phyloP scores from a whole-genome alignment of 2,797 vertebrate genomes.

The Phrynocephalus vlangalii region DNA sequence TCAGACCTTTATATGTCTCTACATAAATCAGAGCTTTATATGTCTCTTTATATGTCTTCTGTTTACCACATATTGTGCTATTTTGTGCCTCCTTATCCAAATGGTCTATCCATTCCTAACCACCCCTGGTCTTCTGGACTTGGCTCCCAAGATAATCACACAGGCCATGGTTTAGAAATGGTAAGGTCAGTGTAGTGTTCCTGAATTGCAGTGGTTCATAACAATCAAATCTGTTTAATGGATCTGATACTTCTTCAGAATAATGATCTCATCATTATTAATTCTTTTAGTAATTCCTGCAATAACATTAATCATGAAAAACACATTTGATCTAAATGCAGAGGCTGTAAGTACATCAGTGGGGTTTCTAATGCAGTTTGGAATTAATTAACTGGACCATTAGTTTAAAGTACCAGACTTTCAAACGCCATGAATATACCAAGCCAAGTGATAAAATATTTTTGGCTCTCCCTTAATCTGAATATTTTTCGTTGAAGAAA shows the following conservation, averaged over 20 bases:
- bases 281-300: conserved; percentile 35
- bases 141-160: not conserved
- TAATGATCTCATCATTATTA: conserved; percentile 18
- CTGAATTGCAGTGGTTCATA: not conserved
- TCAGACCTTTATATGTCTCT: not conserved
- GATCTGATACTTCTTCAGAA: conserved; percentile 38
- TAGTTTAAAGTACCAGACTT: conserved; percentile 41
- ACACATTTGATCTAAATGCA: conserved; percentile 18
- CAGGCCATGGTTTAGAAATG: not conserved
- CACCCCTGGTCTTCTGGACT: not conserved
- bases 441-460: conserved; percentile 7
- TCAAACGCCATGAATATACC: conserved; percentile 9
- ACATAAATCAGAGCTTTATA: not conserved
- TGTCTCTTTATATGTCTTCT: no score
- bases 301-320: conserved; percentile 24
- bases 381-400: conserved; percentile 42
- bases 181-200: conserved; percentile 12
- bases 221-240: conserved; percentile 25
- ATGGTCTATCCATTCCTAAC: not conserved
- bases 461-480: not conserved
- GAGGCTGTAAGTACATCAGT: conserved; percentile 18
- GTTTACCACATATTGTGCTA: not conserved
- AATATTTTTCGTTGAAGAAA: conserved; percentile 1
- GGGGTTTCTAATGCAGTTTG: conserved; percentile 32
- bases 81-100: not conserved